Evolutionary conservation across 2,797 vertebrate genomes (phyloP).

Genomic region (Pseudocheirus occidentalis): DNA sequence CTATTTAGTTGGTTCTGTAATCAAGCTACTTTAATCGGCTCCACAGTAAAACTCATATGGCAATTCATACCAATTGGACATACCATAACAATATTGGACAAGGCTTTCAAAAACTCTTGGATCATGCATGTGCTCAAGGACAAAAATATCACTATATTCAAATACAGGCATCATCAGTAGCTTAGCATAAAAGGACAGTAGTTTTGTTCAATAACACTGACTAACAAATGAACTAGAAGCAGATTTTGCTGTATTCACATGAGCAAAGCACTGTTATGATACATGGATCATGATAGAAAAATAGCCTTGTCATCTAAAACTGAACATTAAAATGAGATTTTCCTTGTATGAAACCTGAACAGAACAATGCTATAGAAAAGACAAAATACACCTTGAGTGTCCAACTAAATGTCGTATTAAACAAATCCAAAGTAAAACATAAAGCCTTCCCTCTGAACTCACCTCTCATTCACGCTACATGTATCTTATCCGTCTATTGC

Average conservation of each 20-base stretch:
- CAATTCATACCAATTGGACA: slow-evolving; percentile 28
- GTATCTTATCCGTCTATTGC: background rate
- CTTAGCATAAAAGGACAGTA: background rate
- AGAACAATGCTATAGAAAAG: background rate
- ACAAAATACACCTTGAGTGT: background rate
- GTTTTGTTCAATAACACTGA: background rate
- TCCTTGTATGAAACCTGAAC: background rate
- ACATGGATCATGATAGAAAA: background rate
- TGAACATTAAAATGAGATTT: background rate
- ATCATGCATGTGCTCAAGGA: background rate
- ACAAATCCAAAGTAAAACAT: background rate
- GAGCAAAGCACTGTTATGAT: background rate
- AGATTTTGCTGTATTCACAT: background rate
- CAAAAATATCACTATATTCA: background rate
- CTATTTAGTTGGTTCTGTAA: slow-evolving; percentile 45
- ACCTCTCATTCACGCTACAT: background rate
- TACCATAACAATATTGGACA: background rate
- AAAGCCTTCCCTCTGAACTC: background rate
- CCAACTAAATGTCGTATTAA: background rate
- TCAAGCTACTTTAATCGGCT: slow-evolving; percentile 43
- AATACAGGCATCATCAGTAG: background rate
- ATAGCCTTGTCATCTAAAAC: background rate
- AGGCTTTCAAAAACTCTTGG: background rate
- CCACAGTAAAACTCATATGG: slow-evolving; percentile 40
- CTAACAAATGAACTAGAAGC: background rate